Evolutionary conservation across 2,113 vertebrate species (phyloP), one percentile per base, ranked within the genome.

Genomic region (Eonycteris spelaea): DNA sequence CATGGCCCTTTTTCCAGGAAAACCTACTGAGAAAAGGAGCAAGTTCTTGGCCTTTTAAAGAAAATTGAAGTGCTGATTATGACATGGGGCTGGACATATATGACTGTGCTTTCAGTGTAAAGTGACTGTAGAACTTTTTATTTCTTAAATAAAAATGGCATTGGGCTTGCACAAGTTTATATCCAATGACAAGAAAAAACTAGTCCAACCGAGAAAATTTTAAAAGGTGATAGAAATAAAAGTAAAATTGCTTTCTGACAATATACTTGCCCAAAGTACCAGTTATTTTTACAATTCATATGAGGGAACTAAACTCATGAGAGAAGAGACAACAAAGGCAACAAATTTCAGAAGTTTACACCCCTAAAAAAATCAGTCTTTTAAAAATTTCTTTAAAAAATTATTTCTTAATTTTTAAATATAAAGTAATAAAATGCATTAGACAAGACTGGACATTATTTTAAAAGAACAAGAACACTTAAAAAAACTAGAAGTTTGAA

Each of bases 401-500:
- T 33, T 55, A 43, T 74, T 16, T 55, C 90, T 92, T 86, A 53
- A 43, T 45, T 80, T 74, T 90, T 75, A 33, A 86, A 53, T 61
- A 74, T 57, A 80, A 93, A 85, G 10, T 24, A 90, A 63, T 38
- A 86, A 5, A 90, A 93, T 68, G 63, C 16, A 70, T 77, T 79
- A 74, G 35, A 55, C 13, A 86, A 90, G 28, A 68, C 11, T 75
- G 30, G 21, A 38, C 6, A 90, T 53, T 78, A 68, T 75, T 5
- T 75, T 45, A 75, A 95, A 73, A 73, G 38, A 77, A 48, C 1
- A 51, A 7, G 45, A 75, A 80, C 75, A 38, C 45, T 89, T 78
- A 40, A 71, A 90, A 95, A 89, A 38, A 33, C 28, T 77, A 78
- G 7, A 86, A 43, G n/a, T 93, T 95, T 79, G 22, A 79, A 85